Conservation (phyloP, 2,113 vertebrate genomes). For the Dascyllus trimaculatus region DNA sequence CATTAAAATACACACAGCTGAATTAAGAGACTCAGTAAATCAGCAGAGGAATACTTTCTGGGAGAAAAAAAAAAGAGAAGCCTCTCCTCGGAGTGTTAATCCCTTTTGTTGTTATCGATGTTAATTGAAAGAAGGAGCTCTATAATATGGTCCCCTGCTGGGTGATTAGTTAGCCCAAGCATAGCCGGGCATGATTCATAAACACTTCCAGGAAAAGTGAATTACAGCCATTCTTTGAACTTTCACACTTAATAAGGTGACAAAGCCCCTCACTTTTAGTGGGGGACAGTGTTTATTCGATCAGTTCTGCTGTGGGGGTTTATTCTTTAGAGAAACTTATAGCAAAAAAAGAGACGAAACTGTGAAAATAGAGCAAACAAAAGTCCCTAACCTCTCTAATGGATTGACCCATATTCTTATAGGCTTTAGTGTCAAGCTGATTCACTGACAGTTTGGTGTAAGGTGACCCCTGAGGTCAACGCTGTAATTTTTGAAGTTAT, state of each 20-base stretch:
- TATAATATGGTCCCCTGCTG: constrained; percentile 68
- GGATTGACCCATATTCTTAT: constrained; percentile 21
- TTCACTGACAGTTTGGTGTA: constrained; percentile 37
- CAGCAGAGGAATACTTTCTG: constrained; percentile 45
- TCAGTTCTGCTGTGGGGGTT: constrained; percentile 18
- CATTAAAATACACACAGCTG: not conserved
- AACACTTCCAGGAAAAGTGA: constrained; percentile 71
- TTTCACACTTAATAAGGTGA: constrained; percentile 50
- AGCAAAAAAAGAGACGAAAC: not conserved
- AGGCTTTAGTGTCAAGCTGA: constrained; percentile 39
- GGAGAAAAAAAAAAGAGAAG: constrained; percentile 29
- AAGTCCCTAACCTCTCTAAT: not conserved
- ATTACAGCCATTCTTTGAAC: constrained; percentile 57
- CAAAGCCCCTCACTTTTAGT: constrained; percentile 11
- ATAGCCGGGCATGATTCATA: constrained; percentile 51
- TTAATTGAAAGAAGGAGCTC: constrained; percentile 78
- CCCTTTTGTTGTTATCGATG: constrained; percentile 72
- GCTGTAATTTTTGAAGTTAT: constrained; percentile 8
- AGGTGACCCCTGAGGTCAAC: constrained; percentile 37
- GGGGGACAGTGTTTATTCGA: constrained; percentile 26
- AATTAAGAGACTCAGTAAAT: constrained; percentile 1
- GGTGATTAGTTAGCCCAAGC: constrained; percentile 62
- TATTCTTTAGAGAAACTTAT: constrained; percentile 19
- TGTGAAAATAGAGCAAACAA: constrained; percentile 11
- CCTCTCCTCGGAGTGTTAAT: constrained; percentile 58